phyloP scores from a whole-genome alignment of 1,140 invertebrate genomes.

The Caenorhabditis inopinata region DNA sequence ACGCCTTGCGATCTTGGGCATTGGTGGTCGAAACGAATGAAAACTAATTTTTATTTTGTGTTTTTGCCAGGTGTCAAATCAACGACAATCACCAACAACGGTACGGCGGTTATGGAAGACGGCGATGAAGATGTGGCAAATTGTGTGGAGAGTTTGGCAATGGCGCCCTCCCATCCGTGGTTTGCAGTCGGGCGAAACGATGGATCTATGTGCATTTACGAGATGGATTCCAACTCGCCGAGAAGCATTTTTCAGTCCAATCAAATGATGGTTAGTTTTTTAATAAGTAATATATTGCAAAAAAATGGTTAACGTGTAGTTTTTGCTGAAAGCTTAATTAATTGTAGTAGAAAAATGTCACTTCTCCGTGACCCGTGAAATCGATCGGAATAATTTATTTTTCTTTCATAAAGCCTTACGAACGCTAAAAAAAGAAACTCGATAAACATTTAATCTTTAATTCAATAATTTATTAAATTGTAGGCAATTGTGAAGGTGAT shows the following conservation, averaged over 20 bases:
- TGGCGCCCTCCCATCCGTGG: constrained; percentile 33
- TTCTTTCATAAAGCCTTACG: too few species aligned
- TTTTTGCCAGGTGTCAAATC: constrained; percentile 1
- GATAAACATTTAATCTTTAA: too few species aligned
- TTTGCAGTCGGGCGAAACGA: constrained; percentile 43
- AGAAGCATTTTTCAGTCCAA: constrained; percentile 21
- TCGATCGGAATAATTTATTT: too few species aligned
- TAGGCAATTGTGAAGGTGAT: constrained; percentile 38
- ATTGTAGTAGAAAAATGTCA: too few species aligned
- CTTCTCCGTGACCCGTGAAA: too few species aligned
- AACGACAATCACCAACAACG: background rate
- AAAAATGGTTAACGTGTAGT: too few species aligned
- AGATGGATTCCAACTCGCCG: constrained; percentile 23
- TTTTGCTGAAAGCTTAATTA: too few species aligned
- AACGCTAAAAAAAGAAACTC: too few species aligned
- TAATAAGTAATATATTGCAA: too few species aligned
- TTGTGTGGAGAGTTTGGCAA: constrained; percentile 36
- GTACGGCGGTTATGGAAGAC: background rate
- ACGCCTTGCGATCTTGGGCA: too few species aligned
- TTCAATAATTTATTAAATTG: background rate
- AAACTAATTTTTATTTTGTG: too few species aligned
- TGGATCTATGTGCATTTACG: constrained; percentile 38
- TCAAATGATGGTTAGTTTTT: constrained; percentile 27
- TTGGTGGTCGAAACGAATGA: too few species aligned
- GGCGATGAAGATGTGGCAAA: constrained; percentile 30